A percentile compares a stretch with the other conserved stretches of the same genome.
Evolutionary conservation across 1,140 invertebrate species (phyloP).

Genomic region (Zaprionus vittiger): DNA sequence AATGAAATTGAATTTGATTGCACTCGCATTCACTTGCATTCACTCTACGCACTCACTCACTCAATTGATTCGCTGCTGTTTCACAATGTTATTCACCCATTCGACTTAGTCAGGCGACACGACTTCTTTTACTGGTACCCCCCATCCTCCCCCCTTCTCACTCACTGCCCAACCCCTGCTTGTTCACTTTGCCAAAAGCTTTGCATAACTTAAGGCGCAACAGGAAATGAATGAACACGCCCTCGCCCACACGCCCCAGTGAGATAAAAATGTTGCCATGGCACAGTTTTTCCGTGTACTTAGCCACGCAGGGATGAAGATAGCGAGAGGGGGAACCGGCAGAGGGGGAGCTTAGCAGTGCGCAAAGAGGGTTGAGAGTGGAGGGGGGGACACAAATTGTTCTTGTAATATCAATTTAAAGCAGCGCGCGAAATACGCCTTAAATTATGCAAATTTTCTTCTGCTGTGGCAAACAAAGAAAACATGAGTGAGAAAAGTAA

Average conservation of each 20-base stretch:
- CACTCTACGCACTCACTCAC: neutral
- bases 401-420: constrained; percentile 76
- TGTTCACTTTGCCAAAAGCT: constrained; percentile 68
- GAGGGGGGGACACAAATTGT: constrained; percentile 56
- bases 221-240: constrained; percentile 74
- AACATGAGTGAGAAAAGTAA: constrained; percentile 3
- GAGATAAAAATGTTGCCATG: constrained; percentile 54
- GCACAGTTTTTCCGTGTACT: constrained; percentile 70
- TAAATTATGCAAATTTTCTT: constrained; percentile 69
- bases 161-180: neutral
- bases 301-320: constrained; percentile 14
- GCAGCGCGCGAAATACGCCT: constrained; percentile 63
- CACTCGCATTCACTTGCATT: neutral
- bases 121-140: too few relatives aligned
- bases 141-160: too few relatives aligned
- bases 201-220: constrained; percentile 77
- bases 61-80: constrained; percentile 1
- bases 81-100: neutral
- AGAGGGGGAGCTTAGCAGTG: neutral
- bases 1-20: neutral
- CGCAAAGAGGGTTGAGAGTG: neutral
- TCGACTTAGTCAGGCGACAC: neutral
- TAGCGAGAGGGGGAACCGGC: neutral
- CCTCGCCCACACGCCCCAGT: constrained; percentile 26
- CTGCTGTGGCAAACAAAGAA: constrained; percentile 27